Conservation (phyloP, 2,888 invertebrate genomes). For the Cylloceria caligata region DNA sequence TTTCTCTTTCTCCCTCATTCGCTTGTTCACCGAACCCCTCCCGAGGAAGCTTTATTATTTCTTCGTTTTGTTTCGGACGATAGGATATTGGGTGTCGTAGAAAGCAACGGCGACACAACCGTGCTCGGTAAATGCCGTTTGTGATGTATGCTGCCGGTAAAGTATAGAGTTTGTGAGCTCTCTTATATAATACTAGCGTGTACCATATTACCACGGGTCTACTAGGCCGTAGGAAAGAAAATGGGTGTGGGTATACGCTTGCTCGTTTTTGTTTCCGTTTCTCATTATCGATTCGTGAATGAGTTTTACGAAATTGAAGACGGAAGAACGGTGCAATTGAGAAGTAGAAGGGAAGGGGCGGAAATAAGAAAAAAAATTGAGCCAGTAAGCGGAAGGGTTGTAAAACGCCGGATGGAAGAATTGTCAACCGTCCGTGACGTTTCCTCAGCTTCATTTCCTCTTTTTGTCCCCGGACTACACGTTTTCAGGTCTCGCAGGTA, state of each 20-base stretch:
- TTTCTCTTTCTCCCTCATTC: constrained; percentile 47
- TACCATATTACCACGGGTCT: not conserved
- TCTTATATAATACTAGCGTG: constrained; percentile 6
- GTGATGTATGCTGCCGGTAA: not conserved
- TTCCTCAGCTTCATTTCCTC: constrained; percentile 44
- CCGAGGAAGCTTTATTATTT: constrained; percentile 26
- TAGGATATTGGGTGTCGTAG: constrained; percentile 15
- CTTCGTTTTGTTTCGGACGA: constrained; percentile 24
- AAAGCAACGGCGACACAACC: constrained; percentile 26
- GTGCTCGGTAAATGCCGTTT: constrained; percentile 6
- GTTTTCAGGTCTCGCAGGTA: constrained; percentile 17
- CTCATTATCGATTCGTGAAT: constrained; percentile 59
- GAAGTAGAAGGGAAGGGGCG: constrained; percentile 32
- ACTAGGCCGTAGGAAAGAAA: constrained; percentile 29
- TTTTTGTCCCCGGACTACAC: not conserved
- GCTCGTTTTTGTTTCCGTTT: constrained; percentile 46
- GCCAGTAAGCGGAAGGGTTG: constrained; percentile 65
- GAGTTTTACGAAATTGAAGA: constrained; percentile 37
- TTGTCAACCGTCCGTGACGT: constrained; percentile 56
- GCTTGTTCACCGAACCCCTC: constrained; percentile 22
- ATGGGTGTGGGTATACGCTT: constrained; percentile 44
- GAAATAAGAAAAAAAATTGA: constrained; percentile 26
- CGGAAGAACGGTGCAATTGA: constrained; percentile 20
- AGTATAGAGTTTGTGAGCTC: not conserved
- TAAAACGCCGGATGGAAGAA: constrained; percentile 61